phyloP scores from a whole-genome alignment of 2,888 invertebrate genomes.

The Dendrolimus houi region DNA sequence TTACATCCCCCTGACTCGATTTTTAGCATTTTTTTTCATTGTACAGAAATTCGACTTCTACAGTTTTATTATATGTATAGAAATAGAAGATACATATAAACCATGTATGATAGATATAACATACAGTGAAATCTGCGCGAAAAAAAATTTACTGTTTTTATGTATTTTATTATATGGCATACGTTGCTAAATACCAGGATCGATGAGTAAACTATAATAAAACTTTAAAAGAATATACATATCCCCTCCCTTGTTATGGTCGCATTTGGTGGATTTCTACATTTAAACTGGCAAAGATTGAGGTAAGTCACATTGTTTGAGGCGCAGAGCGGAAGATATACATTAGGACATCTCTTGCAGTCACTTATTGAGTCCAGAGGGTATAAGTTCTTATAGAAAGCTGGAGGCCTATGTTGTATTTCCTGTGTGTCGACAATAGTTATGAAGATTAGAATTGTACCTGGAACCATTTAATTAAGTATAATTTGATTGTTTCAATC shows the following conservation, averaged over 20 bases:
- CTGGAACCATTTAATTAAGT: background rate
- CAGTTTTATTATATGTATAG: too few relatives aligned
- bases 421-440: background rate
- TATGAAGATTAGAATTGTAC: background rate
- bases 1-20: too few relatives aligned
- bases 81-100: too few relatives aligned
- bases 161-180: too few relatives aligned
- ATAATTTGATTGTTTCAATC: too few relatives aligned
- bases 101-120: too few relatives aligned
- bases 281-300: background rate
- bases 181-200: too few relatives aligned
- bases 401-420: background rate
- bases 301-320: background rate
- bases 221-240: background rate
- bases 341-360: background rate
- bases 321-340: background rate
- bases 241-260: background rate
- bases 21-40: too few relatives aligned
- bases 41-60: too few relatives aligned
- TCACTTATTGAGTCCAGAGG: background rate
- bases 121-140: too few relatives aligned
- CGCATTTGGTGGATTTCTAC: background rate
- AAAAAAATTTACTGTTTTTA: too few relatives aligned
- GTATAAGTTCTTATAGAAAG: background rate
- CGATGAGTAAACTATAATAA: too few relatives aligned